phyloP scores from a whole-genome alignment of 2,888 invertebrate species.

The Anticlea derivata region DNA sequence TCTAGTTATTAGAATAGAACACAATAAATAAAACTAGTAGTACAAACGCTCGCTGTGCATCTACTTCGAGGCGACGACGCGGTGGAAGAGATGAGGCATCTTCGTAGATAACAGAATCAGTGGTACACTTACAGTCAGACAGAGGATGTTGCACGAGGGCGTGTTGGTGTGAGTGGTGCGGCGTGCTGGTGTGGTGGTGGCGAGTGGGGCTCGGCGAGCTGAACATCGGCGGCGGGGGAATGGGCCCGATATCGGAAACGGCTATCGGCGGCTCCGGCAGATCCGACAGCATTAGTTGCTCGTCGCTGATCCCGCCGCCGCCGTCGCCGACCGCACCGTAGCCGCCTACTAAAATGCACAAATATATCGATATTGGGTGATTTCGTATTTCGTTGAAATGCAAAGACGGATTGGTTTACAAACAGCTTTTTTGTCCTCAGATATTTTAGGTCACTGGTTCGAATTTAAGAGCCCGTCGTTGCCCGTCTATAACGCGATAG shows the following conservation, averaged over 20 bases:
- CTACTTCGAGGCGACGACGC: too few relatives aligned
- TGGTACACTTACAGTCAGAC: conserved; percentile 69
- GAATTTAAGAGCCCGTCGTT: too few relatives aligned
- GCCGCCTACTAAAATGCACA: conserved; percentile 81
- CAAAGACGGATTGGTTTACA: too few relatives aligned
- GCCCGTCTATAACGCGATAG: too few relatives aligned
- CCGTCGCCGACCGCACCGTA: conserved; percentile 65
- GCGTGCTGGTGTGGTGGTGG: conserved; percentile 70
- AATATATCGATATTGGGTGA: too few relatives aligned
- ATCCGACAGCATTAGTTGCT: conserved; percentile 90
- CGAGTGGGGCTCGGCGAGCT: conserved; percentile 92
- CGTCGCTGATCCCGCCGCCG: conserved; percentile 61
- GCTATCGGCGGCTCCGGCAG: conserved; percentile 96
- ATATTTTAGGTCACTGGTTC: too few relatives aligned
- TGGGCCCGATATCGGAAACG: conserved; percentile 95
- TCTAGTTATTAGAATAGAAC: too few relatives aligned
- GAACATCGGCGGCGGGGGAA: conserved; percentile 98
- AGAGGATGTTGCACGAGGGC: conserved; percentile 57
- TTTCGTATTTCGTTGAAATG: too few relatives aligned
- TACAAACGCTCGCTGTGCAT: too few relatives aligned
- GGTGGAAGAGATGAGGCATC: too few relatives aligned
- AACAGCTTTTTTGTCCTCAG: too few relatives aligned
- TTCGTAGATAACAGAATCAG: background rate
- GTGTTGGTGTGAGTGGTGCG: conserved; percentile 62
- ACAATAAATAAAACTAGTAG: background rate